These are phyloP conservation scores for Apocrypta bakeri DNA, from an alignment of 1,140 invertebrate genomes.

Conservation along the genomic window DNA sequence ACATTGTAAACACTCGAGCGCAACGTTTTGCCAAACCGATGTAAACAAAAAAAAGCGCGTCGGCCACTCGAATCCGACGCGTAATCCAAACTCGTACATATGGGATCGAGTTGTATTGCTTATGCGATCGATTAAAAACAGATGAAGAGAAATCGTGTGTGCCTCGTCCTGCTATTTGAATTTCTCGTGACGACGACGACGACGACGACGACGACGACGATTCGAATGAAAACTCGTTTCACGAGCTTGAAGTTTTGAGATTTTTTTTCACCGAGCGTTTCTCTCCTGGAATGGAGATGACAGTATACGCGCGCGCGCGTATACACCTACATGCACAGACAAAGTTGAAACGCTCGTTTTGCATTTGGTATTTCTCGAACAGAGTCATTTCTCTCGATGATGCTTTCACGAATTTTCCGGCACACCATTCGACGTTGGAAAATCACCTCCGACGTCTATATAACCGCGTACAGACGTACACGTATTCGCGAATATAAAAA, in stretches of 20 bases:
- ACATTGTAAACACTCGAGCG: not conserved
- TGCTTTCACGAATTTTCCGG: slow-evolving; percentile 13
- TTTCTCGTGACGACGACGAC: slow-evolving; percentile 30
- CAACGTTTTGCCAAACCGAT: no score
- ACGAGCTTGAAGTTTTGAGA: slow-evolving; percentile 34
- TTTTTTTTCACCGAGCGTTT: slow-evolving; percentile 51
- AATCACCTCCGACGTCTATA: not conserved
- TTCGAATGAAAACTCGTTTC: slow-evolving; percentile 57
- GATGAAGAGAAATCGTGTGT: slow-evolving; percentile 58
- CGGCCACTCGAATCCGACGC: not conserved
- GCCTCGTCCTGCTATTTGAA: slow-evolving; percentile 51
- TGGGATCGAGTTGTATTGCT: slow-evolving; percentile 7
- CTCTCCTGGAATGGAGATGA: slow-evolving; percentile 15
- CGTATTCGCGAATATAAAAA: not conserved
- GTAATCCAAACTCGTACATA: not conserved
- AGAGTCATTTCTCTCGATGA: not conserved
- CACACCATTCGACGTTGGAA: not conserved
- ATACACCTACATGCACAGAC: no score
- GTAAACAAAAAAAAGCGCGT: not conserved
- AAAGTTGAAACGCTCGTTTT: slow-evolving; percentile 11
- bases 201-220: not conserved
- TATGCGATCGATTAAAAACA: slow-evolving; percentile 56
- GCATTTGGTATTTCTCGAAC: not conserved
- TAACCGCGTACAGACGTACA: not conserved
- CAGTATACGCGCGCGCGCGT: not conserved